Base-by-base conservation (phyloP, 2,888 invertebrate species). In the Harpagoxenus sublaevis region DNA sequence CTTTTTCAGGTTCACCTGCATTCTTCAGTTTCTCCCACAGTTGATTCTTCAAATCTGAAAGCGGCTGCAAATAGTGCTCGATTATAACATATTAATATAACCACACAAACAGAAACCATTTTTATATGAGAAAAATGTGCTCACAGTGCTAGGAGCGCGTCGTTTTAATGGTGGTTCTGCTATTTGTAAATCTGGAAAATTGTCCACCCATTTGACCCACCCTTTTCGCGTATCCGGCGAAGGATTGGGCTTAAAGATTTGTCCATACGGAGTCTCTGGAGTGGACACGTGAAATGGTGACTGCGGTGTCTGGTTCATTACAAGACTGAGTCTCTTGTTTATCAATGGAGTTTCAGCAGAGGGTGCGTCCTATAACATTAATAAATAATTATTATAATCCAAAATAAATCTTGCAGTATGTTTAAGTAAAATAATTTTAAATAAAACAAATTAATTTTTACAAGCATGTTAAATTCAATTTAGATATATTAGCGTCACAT, bases 241-340 rank as follows among this genome's bases (percentile, higher is more conserved):
- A 3, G 96, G 96, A 93, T 96, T 94, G 0, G 95, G 94, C 45
- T 93, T 93, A 57, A 96, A 94, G 79, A 95, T 94, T 53, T 95
- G 95, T 2, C 96, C 96, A 83, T 96, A 95, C 0, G 96, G 96
- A 10, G 96, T 96, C 1, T 96, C 96, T 0, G 96, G 96, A 0
- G 96, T 96, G 18, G 95, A 94, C 3, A 96, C 93, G 70, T 95
- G 94, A 86, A 94, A 94, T 15, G 95, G 96, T 35, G 95, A 93
- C 82, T 92, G 91, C 6, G 95, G 95, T 18, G 95, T 95, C 79
- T 92, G 90, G 48, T 90, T 91, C 87, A 85, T 90, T 9, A 92
- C 85, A 12, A 91, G 83, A 79, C 88, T 91, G 0, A 95, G 89
- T 60, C 94, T 88, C 84, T 94, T 94, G 74, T 94, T 94, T 60